phyloP scores from a whole-genome alignment of 1,140 invertebrate genomes.

The Whitmania pigra region DNA sequence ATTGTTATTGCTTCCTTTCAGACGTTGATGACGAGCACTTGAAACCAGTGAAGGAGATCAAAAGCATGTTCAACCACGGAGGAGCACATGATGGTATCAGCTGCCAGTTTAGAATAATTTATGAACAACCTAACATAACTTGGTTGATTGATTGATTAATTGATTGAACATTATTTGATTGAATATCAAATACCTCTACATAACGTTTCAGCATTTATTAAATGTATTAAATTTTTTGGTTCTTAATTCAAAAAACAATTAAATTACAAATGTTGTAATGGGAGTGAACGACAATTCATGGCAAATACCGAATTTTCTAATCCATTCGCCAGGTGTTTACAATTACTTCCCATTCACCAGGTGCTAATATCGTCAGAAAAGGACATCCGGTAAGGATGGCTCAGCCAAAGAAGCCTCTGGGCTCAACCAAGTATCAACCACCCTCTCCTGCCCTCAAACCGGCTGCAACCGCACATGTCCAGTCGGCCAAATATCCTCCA shows the following conservation, averaged over 20 bases:
- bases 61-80: slow-evolving; percentile 16
- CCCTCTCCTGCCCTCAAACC: not conserved
- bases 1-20: too few relatives aligned
- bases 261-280: too few relatives aligned
- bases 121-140: too few relatives aligned
- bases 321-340: not conserved
- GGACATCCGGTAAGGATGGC: not conserved
- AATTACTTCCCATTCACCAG: not conserved
- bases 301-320: not conserved
- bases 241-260: too few relatives aligned
- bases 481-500: not conserved
- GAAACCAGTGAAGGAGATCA: slow-evolving; percentile 11
- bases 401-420: not conserved
- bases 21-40: slow-evolving; percentile 10
- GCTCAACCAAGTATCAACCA: slow-evolving; percentile 6
- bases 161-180: too few relatives aligned
- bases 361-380: not conserved
- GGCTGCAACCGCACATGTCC: not conserved
- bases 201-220: too few relatives aligned
- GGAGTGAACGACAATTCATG: too few relatives aligned
- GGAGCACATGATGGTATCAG: too few relatives aligned
- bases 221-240: too few relatives aligned
- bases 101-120: too few relatives aligned
- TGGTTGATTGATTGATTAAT: too few relatives aligned
- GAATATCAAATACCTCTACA: too few relatives aligned